Evolutionary conservation across 2,888 invertebrate species (phyloP), one percentile per base, ranked within the genome.

Genomic region (Tipula unca): DNA sequence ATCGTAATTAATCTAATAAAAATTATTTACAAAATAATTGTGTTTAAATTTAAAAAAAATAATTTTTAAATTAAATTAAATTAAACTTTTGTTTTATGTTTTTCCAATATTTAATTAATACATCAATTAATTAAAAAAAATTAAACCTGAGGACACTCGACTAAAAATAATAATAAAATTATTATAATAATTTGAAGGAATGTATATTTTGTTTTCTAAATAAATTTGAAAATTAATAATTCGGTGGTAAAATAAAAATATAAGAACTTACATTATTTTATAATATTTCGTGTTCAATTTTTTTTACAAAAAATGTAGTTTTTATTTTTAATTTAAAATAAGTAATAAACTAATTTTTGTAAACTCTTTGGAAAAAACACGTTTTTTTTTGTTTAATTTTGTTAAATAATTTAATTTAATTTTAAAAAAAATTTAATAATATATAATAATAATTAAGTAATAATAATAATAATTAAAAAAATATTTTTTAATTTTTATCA

Each of bases 401-500:
- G 69, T 69, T 48, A 69, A 69, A 69, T 69, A 69, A 69, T 69
- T 69, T 69, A 69, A 69, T 69, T 69, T 69, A 69, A 69, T 69
- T 69, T n/a, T 69, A 69, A 69, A 69, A 69, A 48, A 69, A 69
- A 10, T 69, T 69, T 69, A 20, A 69, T 69, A 69, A 69, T 25
- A 25, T 69, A 69, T 69, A 69, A 69, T 48, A 69, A 69, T 69
- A 69, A 69, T 69, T 69, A 69, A 25, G 69, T 69, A 69, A 25
- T 69, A 69, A 69, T 69, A 69, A 69, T 69, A 69, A 69, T 69
- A 69, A 69, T 69, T 69, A 69, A 69, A 69, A 69, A 69, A 69
- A 69, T 69, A 69, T 32, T 83, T 83, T 83, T 83, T 83, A 83
- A 35, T 32, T 83, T 83, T 83, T 83, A 83, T 83, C 83, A 83